phyloP scores from a whole-genome alignment of 1,140 invertebrate species.

The Magallana gigas region DNA sequence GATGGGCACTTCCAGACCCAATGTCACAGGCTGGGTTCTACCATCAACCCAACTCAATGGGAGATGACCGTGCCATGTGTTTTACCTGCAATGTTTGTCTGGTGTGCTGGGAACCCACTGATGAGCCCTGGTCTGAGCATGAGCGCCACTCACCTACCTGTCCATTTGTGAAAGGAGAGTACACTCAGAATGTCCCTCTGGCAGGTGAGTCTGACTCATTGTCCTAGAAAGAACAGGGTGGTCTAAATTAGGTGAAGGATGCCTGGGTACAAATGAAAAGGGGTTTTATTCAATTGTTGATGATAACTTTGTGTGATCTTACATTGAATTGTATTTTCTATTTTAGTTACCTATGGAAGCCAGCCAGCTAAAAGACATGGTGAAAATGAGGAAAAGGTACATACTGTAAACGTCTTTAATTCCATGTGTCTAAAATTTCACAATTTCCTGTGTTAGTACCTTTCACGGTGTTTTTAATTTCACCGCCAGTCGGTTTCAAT shows the following conservation, averaged over 20 bases:
- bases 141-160: conserved; percentile 95
- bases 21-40: conserved; percentile 98
- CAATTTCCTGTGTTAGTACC: no score
- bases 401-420: no score
- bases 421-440: no score
- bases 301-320: no score
- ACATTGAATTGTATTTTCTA: not conserved
- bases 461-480: no score
- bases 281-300: no score
- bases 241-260: no score
- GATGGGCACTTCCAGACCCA: conserved; percentile 95
- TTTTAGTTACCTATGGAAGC: conserved; percentile 89
- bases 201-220: conserved; percentile 60
- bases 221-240: not conserved
- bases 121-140: conserved; percentile 96
- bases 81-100: conserved; percentile 95
- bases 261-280: no score
- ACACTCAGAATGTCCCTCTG: conserved; percentile 96
- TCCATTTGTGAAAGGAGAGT: conserved; percentile 95
- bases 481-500: no score
- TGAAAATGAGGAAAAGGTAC: conserved; percentile 53
- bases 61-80: conserved; percentile 96
- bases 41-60: conserved; percentile 92
- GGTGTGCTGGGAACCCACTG: conserved; percentile 96
- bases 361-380: conserved; percentile 85